phyloP scores from a whole-genome alignment of 2,797 vertebrate species.

The Clarias platycephalus region DNA sequence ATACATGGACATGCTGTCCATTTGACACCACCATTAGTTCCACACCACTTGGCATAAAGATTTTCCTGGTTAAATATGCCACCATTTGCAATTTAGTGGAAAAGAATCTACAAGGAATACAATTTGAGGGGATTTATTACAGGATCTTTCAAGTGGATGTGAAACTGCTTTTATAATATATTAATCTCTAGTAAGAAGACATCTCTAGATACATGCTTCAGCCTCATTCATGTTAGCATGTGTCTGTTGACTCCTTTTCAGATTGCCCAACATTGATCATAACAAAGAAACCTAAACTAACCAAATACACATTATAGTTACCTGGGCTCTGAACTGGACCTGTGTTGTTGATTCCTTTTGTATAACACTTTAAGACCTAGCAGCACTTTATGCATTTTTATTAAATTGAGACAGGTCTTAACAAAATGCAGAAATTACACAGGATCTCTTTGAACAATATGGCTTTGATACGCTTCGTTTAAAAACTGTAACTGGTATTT shows the following conservation, averaged over 20 bases:
- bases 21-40: slow-evolving; percentile 26
- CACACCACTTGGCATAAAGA: slow-evolving; percentile 39
- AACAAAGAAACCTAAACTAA: neutral
- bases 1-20: neutral
- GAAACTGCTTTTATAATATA: slow-evolving; percentile 8
- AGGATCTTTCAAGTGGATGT: slow-evolving; percentile 41
- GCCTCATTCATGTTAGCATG: slow-evolving; percentile 13
- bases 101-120: neutral
- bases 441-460: neutral
- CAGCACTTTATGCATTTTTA: slow-evolving; percentile 20
- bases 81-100: slow-evolving; percentile 7
- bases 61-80: neutral
- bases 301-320: neutral
- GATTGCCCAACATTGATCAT: slow-evolving; percentile 27
- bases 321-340: slow-evolving; percentile 49
- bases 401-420: neutral
- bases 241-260: slow-evolving; percentile 39
- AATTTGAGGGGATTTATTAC: slow-evolving; percentile 2
- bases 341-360: slow-evolving; percentile 22
- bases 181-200: slow-evolving; percentile 8
- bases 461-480: neutral
- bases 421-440: neutral
- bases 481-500: neutral
- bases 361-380: slow-evolving; percentile 35
- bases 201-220: slow-evolving; percentile 1